These are phyloP conservation scores for Sminthopsis crassicaudata DNA, from an alignment of 2,113 vertebrate genomes.

Conservation along the genomic window DNA sequence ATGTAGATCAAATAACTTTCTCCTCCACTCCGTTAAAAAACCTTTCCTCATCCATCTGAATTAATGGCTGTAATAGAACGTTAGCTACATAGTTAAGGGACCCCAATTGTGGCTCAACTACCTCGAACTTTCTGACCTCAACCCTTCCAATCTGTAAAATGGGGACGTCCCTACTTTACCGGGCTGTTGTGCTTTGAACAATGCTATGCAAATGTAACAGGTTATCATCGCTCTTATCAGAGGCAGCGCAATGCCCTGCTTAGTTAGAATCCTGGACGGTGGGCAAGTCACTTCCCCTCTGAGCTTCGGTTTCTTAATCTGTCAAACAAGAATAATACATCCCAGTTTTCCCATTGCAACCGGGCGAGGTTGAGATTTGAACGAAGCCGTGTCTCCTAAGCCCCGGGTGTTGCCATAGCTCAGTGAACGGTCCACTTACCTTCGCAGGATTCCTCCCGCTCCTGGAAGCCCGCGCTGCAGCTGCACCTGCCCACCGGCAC, in stretches of 20 bases:
- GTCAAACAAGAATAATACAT: background rate
- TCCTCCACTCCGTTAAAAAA: background rate
- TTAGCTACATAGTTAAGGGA: background rate
- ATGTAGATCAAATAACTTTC: background rate
- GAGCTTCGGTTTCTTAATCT: conserved; percentile 28
- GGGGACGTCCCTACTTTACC: background rate
- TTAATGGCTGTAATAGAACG: background rate
- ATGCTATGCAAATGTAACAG: background rate
- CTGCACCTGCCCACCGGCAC: conserved; percentile 96
- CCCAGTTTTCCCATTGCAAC: background rate
- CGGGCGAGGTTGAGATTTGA: conserved; percentile 4
- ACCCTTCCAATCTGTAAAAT: background rate
- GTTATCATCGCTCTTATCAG: background rate
- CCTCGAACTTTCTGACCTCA: background rate
- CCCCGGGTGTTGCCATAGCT: background rate
- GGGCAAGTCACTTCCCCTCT: conserved; percentile 12
- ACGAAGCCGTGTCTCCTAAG: background rate
- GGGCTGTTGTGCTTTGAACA: background rate
- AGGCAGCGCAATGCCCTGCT: background rate
- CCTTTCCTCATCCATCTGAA: background rate
- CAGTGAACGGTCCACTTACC: conserved; percentile 84
- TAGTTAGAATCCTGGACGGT: background rate
- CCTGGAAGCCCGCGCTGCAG: conserved; percentile 96
- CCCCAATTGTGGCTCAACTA: background rate
- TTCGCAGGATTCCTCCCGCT: conserved; percentile 94